phyloP scores from a whole-genome alignment of 2,113 vertebrate species.

The Sprattus sprattus region DNA sequence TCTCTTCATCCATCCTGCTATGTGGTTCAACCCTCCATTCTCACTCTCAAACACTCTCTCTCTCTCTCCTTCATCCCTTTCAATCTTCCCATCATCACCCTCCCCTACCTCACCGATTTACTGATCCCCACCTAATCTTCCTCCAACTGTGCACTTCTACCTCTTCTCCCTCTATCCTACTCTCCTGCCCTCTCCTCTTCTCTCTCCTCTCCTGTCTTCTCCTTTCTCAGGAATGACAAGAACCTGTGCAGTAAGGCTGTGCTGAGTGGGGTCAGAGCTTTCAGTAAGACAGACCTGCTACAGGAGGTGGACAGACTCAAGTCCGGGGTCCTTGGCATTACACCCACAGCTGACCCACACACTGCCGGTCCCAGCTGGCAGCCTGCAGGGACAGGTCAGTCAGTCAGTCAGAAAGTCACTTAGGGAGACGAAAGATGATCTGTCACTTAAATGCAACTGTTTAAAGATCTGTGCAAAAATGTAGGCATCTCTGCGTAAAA shows the following conservation, averaged over 20 bases:
- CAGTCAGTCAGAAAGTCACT: conserved; percentile 38
- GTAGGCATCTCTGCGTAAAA: neutral
- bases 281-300: conserved; percentile 83
- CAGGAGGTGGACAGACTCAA: conserved; percentile 65
- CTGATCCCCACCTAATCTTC: neutral
- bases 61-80: neutral
- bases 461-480: neutral
- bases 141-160: neutral
- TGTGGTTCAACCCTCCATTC: neutral
- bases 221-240: conserved; percentile 84
- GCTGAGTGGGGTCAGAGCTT: conserved; percentile 85
- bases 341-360: conserved; percentile 19
- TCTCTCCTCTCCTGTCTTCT: conserved; percentile 32
- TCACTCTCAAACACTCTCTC: neutral
- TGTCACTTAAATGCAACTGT: neutral
- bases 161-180: neutral
- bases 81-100: neutral
- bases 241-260: conserved; percentile 91
- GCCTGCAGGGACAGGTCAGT: conserved; percentile 51
- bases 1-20: neutral
- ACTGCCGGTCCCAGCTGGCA: conserved; percentile 43
- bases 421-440: neutral
- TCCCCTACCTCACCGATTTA: neutral
- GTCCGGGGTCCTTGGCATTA: conserved; percentile 28
- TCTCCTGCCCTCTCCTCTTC: neutral